Percentiles rank a stretch among this genome's conserved stretches.
These are phyloP conservation scores for Lochmaea capreae DNA, from an alignment of 2,888 invertebrate species.

Conservation along the genomic window DNA sequence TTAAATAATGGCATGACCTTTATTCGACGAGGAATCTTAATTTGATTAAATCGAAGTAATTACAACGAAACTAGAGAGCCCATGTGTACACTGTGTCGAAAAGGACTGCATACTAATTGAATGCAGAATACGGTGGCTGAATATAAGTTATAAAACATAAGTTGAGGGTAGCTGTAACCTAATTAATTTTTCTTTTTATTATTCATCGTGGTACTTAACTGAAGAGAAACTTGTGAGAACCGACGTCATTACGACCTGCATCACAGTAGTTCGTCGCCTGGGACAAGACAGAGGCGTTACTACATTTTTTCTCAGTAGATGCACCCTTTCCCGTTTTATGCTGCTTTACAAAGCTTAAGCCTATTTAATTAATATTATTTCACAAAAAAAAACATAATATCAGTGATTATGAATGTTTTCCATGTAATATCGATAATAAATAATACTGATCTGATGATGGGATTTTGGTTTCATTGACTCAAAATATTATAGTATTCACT, in stretches of 20 bases:
- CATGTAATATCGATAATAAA: too few relatives aligned
- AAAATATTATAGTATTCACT: too few relatives aligned
- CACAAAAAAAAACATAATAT: too few relatives aligned
- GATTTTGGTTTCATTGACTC: too few relatives aligned
- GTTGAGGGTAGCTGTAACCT: conserved; percentile 18
- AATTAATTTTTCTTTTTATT: conserved; percentile 26
- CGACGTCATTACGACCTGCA: conserved; percentile 16
- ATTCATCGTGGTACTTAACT: conserved; percentile 16
- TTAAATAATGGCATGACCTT: not conserved
- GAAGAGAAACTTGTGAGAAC: conserved; percentile 12
- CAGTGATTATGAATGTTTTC: too few relatives aligned
- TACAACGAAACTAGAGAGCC: not conserved
- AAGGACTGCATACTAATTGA: conserved; percentile 13
- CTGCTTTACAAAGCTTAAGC: too few relatives aligned
- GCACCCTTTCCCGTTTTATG: too few relatives aligned
- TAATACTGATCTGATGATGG: too few relatives aligned
- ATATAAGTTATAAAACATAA: conserved; percentile 20
- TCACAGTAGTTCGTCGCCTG: conserved; percentile 9
- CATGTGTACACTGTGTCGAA: not conserved
- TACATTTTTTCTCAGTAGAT: not conserved
- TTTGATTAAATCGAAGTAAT: not conserved
- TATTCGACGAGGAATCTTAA: not conserved
- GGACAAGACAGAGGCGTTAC: conserved; percentile 3
- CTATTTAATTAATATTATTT: too few relatives aligned
- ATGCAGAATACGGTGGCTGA: conserved; percentile 5